These are phyloP conservation scores for Luscinia megarhynchos DNA, from an alignment of 2,797 vertebrate species.

Conservation along the genomic window DNA sequence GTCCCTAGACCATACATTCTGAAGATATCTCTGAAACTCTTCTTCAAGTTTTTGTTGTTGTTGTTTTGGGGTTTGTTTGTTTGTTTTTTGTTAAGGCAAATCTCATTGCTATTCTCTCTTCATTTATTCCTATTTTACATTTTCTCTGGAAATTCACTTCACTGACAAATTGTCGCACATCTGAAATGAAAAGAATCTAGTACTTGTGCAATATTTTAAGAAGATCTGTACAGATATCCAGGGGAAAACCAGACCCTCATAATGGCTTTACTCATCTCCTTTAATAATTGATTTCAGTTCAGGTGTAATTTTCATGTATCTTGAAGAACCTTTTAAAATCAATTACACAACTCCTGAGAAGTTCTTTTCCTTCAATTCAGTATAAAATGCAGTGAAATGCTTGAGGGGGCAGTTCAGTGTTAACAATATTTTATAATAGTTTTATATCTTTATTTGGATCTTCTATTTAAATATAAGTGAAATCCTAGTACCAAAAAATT, in stretches of 20 bases:
- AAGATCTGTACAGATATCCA: neutral
- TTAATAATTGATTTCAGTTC: neutral
- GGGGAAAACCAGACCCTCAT: neutral
- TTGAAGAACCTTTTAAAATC: slow-evolving; percentile 7
- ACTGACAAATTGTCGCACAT: neutral
- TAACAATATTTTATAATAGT: neutral
- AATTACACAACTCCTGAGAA: neutral
- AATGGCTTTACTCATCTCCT: neutral
- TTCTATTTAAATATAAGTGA: neutral
- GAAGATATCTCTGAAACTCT: neutral
- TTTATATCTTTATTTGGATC: slow-evolving; percentile 1
- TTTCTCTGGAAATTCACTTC: slow-evolving; percentile 12
- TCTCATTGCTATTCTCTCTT: neutral
- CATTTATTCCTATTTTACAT: neutral
- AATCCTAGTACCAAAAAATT: neutral
- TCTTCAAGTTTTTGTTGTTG: neutral
- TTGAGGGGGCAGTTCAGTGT: neutral
- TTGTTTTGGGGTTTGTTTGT: neutral
- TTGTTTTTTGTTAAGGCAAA: neutral
- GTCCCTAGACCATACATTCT: neutral
- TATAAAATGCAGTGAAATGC: neutral
- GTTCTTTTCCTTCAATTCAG: neutral
- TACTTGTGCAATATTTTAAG: neutral
- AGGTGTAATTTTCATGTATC: neutral
- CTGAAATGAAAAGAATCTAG: neutral